Evolutionary conservation across 2,113 vertebrate species (phyloP).

Genomic region (Theristicus caerulescens): DNA sequence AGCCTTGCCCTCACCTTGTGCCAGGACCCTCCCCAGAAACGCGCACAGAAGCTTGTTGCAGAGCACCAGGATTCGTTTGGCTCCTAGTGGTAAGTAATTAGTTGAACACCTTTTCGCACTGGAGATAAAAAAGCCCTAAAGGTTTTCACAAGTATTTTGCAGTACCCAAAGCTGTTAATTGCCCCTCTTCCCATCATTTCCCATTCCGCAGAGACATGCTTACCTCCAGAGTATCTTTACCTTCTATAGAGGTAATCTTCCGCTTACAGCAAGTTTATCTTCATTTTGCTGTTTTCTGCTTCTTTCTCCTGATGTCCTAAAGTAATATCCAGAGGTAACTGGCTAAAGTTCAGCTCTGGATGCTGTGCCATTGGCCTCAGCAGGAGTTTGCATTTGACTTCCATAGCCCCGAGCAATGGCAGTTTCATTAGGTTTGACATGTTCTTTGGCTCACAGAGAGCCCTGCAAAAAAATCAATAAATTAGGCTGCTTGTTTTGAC

Average conservation of each 20-base stretch:
- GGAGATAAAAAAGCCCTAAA: neutral
- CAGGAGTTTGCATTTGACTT: neutral
- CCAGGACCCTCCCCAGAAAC: neutral
- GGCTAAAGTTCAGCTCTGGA: neutral
- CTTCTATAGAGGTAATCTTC: neutral
- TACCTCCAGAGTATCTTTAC: neutral
- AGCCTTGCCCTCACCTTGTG: neutral
- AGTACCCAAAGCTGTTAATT: neutral
- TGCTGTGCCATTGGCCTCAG: neutral
- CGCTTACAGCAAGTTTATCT: neutral
- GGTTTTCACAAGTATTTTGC: neutral
- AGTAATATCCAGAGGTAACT: neutral
- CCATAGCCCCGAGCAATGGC: neutral
- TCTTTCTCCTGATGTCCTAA: neutral
- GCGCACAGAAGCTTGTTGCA: neutral
- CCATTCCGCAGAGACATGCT: neutral
- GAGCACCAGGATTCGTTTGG: neutral
- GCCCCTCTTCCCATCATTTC: neutral
- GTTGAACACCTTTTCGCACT: neutral
- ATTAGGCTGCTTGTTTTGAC: neutral
- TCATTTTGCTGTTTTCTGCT: neutral
- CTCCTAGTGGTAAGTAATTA: neutral
- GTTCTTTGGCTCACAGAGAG: neutral
- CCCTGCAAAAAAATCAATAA: neutral
- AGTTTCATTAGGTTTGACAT: neutral